phyloP scores from a whole-genome alignment of 2,888 invertebrate species.

The Agonopterix heracliana region DNA sequence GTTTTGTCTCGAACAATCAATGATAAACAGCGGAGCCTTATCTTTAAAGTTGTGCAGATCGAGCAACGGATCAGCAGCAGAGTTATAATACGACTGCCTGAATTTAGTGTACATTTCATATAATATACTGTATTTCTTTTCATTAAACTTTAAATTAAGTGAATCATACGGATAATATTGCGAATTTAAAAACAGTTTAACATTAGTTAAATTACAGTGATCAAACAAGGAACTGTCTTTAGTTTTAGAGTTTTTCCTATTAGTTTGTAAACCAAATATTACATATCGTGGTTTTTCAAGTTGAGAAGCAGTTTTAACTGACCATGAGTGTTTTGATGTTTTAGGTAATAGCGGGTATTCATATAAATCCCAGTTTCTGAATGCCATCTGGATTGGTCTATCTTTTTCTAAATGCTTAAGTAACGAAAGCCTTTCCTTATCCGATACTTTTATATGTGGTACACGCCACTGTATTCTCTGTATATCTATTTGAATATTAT shows the following conservation, averaged over 20 bases:
- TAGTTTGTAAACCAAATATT: conserved; percentile 37
- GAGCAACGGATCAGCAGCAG: conserved; percentile 7
- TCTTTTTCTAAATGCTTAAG: conserved; percentile 15
- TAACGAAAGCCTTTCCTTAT: conserved; percentile 19
- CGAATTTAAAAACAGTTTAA: conserved; percentile 8
- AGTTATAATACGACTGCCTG: conserved; percentile 10
- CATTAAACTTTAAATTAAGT: conserved; percentile 1
- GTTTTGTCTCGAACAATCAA: conserved; percentile 20
- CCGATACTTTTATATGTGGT: too few species aligned
- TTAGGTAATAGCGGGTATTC: conserved; percentile 21
- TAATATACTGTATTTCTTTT: too few species aligned
- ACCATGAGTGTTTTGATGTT: conserved; percentile 27
- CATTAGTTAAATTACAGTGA: conserved; percentile 4
- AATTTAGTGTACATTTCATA: conserved; percentile 9
- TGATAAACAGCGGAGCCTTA: conserved; percentile 21
- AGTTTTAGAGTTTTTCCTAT: conserved; percentile 5
- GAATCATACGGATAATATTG: conserved; percentile 7
- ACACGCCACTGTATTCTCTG: conserved; percentile 9
- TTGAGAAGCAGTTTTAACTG: too few species aligned
- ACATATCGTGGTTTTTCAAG: too few species aligned
- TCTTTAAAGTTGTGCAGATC: conserved; percentile 16
- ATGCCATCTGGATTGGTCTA: conserved; percentile 20
- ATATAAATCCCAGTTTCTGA: conserved; percentile 37
- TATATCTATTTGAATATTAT: conserved; percentile 14
- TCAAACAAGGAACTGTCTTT: conserved; percentile 9